Evolutionary conservation across 2,888 invertebrate species (phyloP), one percentile per base, ranked within the genome.

Genomic region (Dicyrtomina minuta): DNA sequence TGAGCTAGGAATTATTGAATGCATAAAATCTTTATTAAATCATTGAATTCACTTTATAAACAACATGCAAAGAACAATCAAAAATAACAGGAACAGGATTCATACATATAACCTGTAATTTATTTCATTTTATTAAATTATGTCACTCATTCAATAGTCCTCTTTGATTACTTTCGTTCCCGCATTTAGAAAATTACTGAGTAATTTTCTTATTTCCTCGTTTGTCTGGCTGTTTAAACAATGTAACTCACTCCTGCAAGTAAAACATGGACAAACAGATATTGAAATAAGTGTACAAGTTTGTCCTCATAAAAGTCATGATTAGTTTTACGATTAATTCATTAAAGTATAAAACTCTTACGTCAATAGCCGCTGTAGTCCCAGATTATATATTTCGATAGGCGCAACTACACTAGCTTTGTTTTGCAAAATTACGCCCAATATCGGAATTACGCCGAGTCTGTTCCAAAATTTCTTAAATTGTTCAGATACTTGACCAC

Each of bases 351-450:
- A n/a, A n/a, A n/a, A n/a, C n/a, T n/a, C 67, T 60, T 60, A 68
- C 68, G 53, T 24, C 22, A 68, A 24, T 17, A 61, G 51, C 24
- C 68, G 61, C 15, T 61, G 62, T 33, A 53, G 41, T 2, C 60
- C 61, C n/a, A 61, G 20, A 26, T 68, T 53, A 43, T 61, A 68
- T n/a, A 68, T 62, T 62, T 61, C 68, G 4, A 61, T 43, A 27
- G 68, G 68, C 12, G 39, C 43, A 17, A 53, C 68, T 27, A 68
- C 53, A 27, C 20, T 44, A 43, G 27, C 39, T 26, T 62, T 53
- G 43, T 61, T 24, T 33, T 53, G 39, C 8, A 68, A 17, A 12
- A 68, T 6, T 20, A 20, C 22, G 10, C 22, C 20, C 33, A 61
- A 49, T 24, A 62, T 46, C 10, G 68, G 55, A 24, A 61, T 46